Conservation (phyloP, 2,113 vertebrate genomes). For the Dascyllus trimaculatus region DNA sequence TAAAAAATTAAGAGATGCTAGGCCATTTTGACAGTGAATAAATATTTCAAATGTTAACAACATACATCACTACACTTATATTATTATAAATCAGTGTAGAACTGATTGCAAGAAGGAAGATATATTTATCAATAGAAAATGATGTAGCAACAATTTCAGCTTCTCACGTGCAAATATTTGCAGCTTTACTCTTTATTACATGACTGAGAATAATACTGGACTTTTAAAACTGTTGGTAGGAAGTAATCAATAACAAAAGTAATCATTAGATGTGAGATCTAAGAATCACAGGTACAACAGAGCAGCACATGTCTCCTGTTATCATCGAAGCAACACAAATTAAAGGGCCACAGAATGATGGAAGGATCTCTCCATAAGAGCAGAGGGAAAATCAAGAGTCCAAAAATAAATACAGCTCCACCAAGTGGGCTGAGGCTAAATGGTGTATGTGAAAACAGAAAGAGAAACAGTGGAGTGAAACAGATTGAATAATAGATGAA, state of each 20-base stretch:
- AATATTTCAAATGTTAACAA: background rate
- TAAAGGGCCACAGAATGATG: slow-evolving; percentile 1
- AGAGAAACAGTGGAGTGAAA: slow-evolving; percentile 80
- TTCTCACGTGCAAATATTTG: too few relatives aligned
- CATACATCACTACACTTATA: background rate
- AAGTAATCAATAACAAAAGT: background rate
- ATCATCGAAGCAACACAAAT: slow-evolving; percentile 1
- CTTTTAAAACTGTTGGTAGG: too few relatives aligned
- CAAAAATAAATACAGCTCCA: slow-evolving; percentile 78
- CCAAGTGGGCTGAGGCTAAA: slow-evolving; percentile 74
- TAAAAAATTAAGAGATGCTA: too few relatives aligned
- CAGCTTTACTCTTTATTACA: too few relatives aligned
- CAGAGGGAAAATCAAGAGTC: slow-evolving; percentile 35
- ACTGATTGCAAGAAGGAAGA: too few relatives aligned
- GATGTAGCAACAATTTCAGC: too few relatives aligned
- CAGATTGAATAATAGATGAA: slow-evolving; percentile 84
- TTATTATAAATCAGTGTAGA: too few relatives aligned
- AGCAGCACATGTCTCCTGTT: background rate
- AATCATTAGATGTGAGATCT: background rate
- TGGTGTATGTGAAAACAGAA: slow-evolving; percentile 72
- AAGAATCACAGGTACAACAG: background rate
- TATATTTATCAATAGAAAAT: too few relatives aligned
- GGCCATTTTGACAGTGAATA: background rate
- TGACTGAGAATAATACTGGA: too few relatives aligned
- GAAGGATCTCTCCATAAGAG: slow-evolving; percentile 12